A percentile compares a stretch with the other conserved stretches of the same genome.
phyloP scores from a whole-genome alignment of 1,140 invertebrate genomes.

The Trachymyrmex cornetzi region DNA sequence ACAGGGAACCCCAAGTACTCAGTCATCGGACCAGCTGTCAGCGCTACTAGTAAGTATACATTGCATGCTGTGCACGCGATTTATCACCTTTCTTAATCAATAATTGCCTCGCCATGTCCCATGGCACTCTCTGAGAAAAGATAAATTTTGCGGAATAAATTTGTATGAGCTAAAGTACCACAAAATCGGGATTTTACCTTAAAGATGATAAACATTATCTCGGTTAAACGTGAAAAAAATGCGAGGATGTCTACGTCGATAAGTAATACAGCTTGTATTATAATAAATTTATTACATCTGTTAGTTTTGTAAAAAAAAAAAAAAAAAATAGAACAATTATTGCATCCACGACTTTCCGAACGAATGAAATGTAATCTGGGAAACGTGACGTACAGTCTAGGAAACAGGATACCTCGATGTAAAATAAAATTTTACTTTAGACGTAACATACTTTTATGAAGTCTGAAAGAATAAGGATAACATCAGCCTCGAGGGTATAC shows the following conservation, averaged over 20 bases:
- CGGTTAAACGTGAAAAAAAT: neutral
- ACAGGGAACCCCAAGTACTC: conserved; percentile 85
- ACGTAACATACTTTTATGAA: conserved; percentile 47
- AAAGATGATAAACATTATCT: neutral
- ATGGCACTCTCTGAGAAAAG: neutral
- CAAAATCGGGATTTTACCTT: neutral
- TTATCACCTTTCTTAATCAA: conserved; percentile 73
- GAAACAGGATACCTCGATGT: conserved; percentile 26
- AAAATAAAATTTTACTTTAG: conserved; percentile 67
- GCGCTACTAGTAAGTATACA: conserved; percentile 87
- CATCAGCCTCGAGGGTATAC: neutral
- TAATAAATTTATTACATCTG: conserved; percentile 15
- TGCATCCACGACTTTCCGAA: neutral
- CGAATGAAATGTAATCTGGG: conserved; percentile 44
- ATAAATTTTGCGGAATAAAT: conserved; percentile 1
- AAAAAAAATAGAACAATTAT: conserved; percentile 3
- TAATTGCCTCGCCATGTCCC: conserved; percentile 53
- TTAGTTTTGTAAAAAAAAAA: neutral
- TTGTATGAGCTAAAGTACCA: neutral
- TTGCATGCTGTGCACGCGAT: conserved; percentile 60
- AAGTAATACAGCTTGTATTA: neutral
- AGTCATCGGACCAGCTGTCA: conserved; percentile 87
- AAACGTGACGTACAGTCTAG: conserved; percentile 34
- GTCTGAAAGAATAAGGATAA: conserved; percentile 45
- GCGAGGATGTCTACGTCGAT: neutral